A percentile compares a stretch with the other conserved stretches of the same genome.
phyloP scores from a whole-genome alignment of 2,113 vertebrate genomes.

The Nerophis lumbriciformis region DNA sequence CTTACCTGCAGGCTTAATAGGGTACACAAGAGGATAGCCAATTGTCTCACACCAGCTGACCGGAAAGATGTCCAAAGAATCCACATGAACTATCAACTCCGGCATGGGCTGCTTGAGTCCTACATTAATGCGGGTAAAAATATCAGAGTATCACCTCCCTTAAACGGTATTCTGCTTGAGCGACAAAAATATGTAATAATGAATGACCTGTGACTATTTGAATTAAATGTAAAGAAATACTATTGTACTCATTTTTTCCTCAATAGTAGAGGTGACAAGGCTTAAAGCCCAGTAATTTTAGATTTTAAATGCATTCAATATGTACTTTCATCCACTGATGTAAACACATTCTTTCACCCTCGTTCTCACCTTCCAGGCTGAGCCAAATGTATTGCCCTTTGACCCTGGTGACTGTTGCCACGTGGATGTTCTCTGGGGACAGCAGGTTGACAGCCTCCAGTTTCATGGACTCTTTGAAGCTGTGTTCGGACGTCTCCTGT shows the following conservation, averaged over 20 bases:
- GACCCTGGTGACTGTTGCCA: conserved; percentile 84
- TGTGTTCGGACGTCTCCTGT: conserved; percentile 83
- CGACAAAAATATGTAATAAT: background rate
- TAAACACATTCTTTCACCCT: conserved; percentile 4
- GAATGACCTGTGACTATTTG: background rate
- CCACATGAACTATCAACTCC: conserved; percentile 88
- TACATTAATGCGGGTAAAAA: conserved; percentile 44
- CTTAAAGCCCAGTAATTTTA: background rate
- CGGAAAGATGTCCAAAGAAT: conserved; percentile 95
- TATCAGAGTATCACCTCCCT: background rate
- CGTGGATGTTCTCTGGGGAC: conserved; percentile 88
- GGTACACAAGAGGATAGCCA: conserved; percentile 87
- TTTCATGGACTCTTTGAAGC: conserved; percentile 93
- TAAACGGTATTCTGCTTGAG: background rate
- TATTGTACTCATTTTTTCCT: background rate
- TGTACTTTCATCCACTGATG: background rate
- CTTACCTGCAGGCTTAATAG: conserved; percentile 84
- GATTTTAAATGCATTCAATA: too few species aligned
- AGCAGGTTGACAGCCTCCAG: conserved; percentile 92
- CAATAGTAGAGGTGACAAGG: too few species aligned
- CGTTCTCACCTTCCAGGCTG: conserved; percentile 82
- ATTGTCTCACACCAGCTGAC: conserved; percentile 98
- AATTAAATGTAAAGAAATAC: background rate
- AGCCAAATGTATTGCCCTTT: conserved; percentile 92
- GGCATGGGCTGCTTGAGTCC: conserved; percentile 87